phyloP scores from a whole-genome alignment of 2,113 vertebrate genomes.

The Candoia aspera region DNA sequence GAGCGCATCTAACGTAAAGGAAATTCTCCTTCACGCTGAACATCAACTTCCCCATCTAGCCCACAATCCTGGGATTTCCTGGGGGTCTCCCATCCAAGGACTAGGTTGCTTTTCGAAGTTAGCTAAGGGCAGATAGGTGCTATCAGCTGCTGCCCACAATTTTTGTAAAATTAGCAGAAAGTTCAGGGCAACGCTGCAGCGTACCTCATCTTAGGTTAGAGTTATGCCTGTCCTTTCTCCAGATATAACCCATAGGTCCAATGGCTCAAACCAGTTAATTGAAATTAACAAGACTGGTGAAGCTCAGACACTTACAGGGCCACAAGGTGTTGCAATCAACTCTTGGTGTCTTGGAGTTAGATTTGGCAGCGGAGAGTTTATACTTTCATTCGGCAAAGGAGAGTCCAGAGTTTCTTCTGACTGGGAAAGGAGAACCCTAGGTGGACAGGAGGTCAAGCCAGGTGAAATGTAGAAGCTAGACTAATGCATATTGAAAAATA shows the following conservation, averaged over 20 bases:
- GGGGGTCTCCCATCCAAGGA: background rate
- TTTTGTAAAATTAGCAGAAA: background rate
- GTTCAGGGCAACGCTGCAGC: background rate
- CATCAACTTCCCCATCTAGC: background rate
- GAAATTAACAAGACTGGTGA: background rate
- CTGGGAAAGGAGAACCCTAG: constrained; percentile 32
- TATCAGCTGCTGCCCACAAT: background rate
- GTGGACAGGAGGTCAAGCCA: background rate
- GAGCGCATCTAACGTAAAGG: background rate
- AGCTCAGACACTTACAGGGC: constrained; percentile 74
- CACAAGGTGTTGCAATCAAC: constrained; percentile 84
- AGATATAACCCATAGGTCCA: background rate
- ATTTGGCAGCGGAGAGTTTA: constrained; percentile 71
- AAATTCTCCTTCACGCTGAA: background rate
- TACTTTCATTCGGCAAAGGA: constrained; percentile 15
- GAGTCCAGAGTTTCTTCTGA: background rate
- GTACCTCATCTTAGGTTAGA: background rate
- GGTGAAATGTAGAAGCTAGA: background rate
- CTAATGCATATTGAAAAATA: background rate
- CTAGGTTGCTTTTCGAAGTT: background rate
- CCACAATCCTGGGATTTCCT: background rate
- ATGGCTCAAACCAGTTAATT: background rate
- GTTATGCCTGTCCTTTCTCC: background rate
- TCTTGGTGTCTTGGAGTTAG: constrained; percentile 80
- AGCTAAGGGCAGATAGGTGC: background rate